phyloP scores from a whole-genome alignment of 2,888 invertebrate species.

The Drosophila nr. fundita region DNA sequence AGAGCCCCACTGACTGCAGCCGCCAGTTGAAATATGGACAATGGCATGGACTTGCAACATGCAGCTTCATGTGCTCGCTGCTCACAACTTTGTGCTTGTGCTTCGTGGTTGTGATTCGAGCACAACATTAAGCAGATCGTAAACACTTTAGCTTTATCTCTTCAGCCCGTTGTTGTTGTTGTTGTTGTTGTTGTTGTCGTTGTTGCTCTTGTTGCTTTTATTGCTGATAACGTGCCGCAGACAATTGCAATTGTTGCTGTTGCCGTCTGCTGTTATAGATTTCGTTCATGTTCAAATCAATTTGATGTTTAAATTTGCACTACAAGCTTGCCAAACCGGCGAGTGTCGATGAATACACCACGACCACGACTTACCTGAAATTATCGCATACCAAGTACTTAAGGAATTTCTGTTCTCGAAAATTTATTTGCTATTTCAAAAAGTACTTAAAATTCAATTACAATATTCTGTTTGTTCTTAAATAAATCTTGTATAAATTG shows the following conservation, averaged over 20 bases:
- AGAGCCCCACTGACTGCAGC: constrained; percentile 53
- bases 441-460: neutral
- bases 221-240: constrained; percentile 64
- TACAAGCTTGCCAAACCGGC: constrained; percentile 27
- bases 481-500: neutral
- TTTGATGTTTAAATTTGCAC: constrained; percentile 68
- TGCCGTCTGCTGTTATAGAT: constrained; percentile 49
- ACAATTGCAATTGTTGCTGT: constrained; percentile 65
- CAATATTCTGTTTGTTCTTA: neutral
- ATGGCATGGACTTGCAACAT: constrained; percentile 35
- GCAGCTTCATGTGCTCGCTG: constrained; percentile 9
- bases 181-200: constrained; percentile 21
- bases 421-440: too few species aligned
- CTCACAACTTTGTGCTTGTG: neutral
- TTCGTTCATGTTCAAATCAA: constrained; percentile 63
- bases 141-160: constrained; percentile 75
- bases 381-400: constrained; percentile 23
- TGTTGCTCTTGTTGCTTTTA: constrained; percentile 23
- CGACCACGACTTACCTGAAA: constrained; percentile 11
- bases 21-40: constrained; percentile 41
- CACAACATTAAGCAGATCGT: constrained; percentile 75
- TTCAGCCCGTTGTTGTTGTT: constrained; percentile 24
- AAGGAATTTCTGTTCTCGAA: neutral
- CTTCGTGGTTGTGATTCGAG: constrained; percentile 25
- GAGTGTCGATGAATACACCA: constrained; percentile 5